Percentiles rank a stretch among this genome's conserved stretches.
These are phyloP conservation scores for Tokudaia muenninki DNA, from an alignment of 2,797 vertebrate species.

Conservation along the genomic window DNA sequence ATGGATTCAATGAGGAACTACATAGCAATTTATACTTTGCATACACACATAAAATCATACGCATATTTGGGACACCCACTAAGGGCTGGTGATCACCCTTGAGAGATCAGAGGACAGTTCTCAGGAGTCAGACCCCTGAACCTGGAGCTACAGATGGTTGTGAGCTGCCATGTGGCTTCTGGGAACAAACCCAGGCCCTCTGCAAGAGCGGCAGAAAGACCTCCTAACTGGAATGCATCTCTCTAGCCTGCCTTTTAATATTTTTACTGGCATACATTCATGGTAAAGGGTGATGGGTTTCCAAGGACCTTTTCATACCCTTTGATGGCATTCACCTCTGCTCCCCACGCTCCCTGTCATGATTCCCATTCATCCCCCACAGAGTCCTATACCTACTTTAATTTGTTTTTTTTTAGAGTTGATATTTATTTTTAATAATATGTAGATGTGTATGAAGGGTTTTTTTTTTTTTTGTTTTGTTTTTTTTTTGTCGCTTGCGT, in stretches of 20 bases:
- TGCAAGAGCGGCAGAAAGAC: background rate
- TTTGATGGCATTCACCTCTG: background rate
- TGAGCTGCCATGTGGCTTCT: background rate
- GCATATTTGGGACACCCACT: too few species aligned
- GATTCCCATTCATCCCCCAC: background rate
- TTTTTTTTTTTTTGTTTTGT: too few species aligned
- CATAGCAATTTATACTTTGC: too few species aligned
- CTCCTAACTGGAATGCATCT: background rate
- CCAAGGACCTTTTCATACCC: background rate
- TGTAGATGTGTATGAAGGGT: background rate
- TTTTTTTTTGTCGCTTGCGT: background rate
- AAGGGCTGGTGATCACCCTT: background rate
- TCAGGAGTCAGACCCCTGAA: background rate
- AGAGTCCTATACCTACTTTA: background rate
- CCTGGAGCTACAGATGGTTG: background rate
- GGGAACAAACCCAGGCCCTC: background rate
- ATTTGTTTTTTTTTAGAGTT: background rate
- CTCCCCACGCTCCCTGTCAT: background rate
- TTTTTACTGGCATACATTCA: background rate
- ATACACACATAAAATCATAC: too few species aligned
- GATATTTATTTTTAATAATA: background rate
- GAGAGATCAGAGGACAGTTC: background rate
- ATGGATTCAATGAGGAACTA: too few species aligned
- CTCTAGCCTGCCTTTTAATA: background rate
- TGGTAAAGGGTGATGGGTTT: background rate